Evolutionary conservation across 2,113 vertebrate species (phyloP).

Genomic region (Chaenocephalus aceratus): DNA sequence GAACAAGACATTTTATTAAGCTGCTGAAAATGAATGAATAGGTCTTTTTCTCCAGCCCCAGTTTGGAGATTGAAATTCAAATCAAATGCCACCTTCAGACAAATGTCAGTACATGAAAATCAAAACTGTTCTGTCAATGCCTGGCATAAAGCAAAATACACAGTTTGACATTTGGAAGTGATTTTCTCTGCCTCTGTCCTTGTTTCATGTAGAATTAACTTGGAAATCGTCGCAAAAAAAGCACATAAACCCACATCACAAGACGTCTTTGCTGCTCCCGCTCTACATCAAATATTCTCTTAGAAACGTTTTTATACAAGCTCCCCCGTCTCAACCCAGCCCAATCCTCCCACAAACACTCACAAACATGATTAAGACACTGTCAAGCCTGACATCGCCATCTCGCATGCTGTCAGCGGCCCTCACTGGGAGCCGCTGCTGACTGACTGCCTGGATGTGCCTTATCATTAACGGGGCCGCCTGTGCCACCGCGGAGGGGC

Average conservation of each 20-base stretch:
- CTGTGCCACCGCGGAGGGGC: constrained; percentile 62
- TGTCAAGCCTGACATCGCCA: constrained; percentile 71
- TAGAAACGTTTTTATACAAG: constrained; percentile 44
- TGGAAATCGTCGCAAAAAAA: constrained; percentile 31
- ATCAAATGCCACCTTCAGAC: constrained; percentile 76
- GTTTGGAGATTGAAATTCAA: constrained; percentile 71
- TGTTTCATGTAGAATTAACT: constrained; percentile 56
- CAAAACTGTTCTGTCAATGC: constrained; percentile 59
- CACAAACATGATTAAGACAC: constrained; percentile 73
- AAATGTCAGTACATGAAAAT: constrained; percentile 74
- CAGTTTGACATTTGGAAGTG: constrained; percentile 72
- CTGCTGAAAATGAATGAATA: constrained; percentile 52
- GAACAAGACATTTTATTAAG: constrained; percentile 68
- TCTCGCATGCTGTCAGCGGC: constrained; percentile 71
- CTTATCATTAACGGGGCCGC: constrained; percentile 78
- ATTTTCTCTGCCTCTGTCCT: constrained; percentile 57
- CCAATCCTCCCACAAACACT: constrained; percentile 62
- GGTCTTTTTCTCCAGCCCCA: constrained; percentile 46
- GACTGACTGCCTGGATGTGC: constrained; percentile 77
- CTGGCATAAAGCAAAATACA: constrained; percentile 52
- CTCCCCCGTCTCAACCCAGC: constrained; percentile 36
- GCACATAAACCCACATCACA: constrained; percentile 28
- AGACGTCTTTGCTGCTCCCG: constrained; percentile 22
- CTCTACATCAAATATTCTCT: constrained; percentile 35
- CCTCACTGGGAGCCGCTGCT: constrained; percentile 66